Base-by-base conservation (phyloP, 2,888 invertebrate species). In the Allacma fusca region DNA sequence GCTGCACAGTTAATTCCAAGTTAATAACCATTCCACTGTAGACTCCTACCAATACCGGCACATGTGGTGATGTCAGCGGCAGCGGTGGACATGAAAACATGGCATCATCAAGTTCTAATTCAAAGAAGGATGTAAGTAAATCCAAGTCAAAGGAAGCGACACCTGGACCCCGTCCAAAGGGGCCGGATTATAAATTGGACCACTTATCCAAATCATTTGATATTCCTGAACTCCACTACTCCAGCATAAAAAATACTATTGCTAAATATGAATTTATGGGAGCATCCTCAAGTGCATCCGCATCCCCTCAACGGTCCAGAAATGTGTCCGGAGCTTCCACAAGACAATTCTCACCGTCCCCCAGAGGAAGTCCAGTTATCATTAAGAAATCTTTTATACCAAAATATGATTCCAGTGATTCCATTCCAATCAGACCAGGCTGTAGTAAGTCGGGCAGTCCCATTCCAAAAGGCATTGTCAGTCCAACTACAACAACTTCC, bases 251-350 rank as follows among this genome's bases (percentile, higher is more conserved):
- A 24, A 75, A 24, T 29, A 77, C 76, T 68, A 76, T 79, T 29
- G 82, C 82, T 9, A 83, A 81, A 73, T 83, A 80, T 71, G 83
- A 83, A 73, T 81, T 81, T 72, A 71, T 83, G 34, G 80, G 83
- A 43, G 72, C 77, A 12, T 78, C 65, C 67, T 62, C 80, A 21
- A 81, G 24, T 80, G 80, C 40, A 78, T 78, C 24, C 76, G 78
- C 44, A 28, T 79, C 26, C 77, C 82, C 12, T 78, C 79, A 19
- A 29, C 9, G 75, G 7, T 75, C 75, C 19, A 57, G 73, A 21
- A 59, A 73, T 50, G 73, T 29, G 34, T 73, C 73, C 43, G 75
- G 75, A 43, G 64, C 75, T 21, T 64, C 59, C 67, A 26, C 75
- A 62, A 24, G 75, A 12, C 75, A 75, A 29, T 62, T 70, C 24